Conservation (phyloP, 2,888 invertebrate species). For the Nemoura dubitans region DNA sequence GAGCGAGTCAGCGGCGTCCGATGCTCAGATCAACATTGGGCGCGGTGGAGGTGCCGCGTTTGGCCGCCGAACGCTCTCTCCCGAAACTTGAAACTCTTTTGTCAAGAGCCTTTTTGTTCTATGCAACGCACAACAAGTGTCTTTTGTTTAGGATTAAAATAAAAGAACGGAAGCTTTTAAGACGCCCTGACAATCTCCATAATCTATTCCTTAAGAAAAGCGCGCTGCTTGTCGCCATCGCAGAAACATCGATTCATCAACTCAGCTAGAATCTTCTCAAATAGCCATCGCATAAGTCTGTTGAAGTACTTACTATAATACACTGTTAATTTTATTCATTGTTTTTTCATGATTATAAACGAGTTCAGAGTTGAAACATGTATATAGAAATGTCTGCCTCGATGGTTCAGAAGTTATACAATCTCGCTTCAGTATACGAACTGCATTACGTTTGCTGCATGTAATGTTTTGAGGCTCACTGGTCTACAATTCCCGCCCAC, state of each 20-base stretch:
- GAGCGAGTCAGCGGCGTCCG: too few relatives aligned
- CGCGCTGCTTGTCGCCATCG: not conserved
- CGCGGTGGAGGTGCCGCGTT: not conserved
- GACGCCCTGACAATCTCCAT: not conserved
- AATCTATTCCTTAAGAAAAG: not conserved
- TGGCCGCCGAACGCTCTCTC: not conserved
- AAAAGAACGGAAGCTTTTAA: not conserved
- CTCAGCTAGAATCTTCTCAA: not conserved
- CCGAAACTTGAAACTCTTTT: not conserved
- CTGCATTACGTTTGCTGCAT: too few relatives aligned
- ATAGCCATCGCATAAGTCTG: not conserved
- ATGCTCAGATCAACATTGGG: too few relatives aligned
- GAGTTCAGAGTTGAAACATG: not conserved
- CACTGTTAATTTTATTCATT: not conserved
- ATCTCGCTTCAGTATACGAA: too few relatives aligned
- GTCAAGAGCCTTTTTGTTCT: not conserved
- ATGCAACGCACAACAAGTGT: not conserved
- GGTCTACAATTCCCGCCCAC: not conserved
- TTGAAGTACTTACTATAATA: not conserved
- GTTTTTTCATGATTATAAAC: not conserved
- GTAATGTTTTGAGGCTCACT: not conserved
- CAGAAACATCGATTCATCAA: not conserved
- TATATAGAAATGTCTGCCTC: not conserved
- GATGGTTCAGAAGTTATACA: not conserved
- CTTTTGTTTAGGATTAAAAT: not conserved